Conservation (phyloP, 2,113 vertebrate genomes). For the Entomyzon cyanotis region DNA sequence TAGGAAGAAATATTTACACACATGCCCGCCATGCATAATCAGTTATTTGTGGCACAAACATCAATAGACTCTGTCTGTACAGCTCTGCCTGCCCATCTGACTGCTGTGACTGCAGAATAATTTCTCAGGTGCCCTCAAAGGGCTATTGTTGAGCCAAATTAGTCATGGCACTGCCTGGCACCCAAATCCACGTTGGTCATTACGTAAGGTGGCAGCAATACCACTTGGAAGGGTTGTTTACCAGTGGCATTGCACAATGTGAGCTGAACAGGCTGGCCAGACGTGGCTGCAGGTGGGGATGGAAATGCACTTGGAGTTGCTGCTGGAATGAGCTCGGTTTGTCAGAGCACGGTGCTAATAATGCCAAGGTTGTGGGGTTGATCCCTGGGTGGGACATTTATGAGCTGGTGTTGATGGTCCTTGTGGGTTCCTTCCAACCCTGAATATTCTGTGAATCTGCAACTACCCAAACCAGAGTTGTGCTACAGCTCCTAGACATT, state of each 20-base stretch:
- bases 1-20: neutral
- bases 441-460: too few species aligned
- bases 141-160: constrained; percentile 37
- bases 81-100: neutral
- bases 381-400: neutral
- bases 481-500: neutral
- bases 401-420: accelerated
- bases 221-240: constrained; percentile 27
- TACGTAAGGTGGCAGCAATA: constrained; percentile 40
- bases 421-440: neutral
- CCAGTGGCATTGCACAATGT: neutral
- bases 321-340: neutral
- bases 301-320: neutral
- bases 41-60: neutral
- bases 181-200: neutral
- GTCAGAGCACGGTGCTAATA: accelerated
- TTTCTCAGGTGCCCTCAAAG: constrained; percentile 59
- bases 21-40: neutral
- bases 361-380: neutral
- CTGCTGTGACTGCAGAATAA: constrained; percentile 47
- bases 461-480: neutral
- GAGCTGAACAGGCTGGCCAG: neutral
- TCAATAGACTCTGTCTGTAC: neutral
- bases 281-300: neutral
- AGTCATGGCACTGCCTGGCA: constrained; percentile 48